These are phyloP conservation scores for Acipenser oxyrinchus DNA, from an alignment of 2,797 vertebrate species.

Conservation along the genomic window DNA sequence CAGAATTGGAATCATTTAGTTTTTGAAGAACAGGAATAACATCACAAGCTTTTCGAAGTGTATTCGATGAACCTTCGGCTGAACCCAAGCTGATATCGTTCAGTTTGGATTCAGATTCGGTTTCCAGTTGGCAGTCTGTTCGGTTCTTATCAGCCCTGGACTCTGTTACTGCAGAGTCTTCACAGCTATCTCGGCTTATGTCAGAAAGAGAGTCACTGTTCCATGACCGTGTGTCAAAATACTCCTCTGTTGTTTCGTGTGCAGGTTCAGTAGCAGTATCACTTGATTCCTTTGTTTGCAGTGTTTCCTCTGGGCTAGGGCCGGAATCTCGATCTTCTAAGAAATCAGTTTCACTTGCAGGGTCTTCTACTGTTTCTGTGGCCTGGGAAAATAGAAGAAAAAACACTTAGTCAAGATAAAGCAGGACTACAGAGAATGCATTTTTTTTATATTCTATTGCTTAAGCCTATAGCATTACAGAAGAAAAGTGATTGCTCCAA, in stretches of 20 bases:
- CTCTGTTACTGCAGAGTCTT: constrained; percentile 28
- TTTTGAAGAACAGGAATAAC: constrained; percentile 16
- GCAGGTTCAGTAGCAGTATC: constrained; percentile 29
- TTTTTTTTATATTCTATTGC: neutral
- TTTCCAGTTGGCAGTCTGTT: constrained; percentile 5
- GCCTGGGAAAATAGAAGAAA: constrained; percentile 42
- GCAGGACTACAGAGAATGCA: no score
- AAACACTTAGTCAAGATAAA: no score
- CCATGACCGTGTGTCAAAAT: constrained; percentile 58
- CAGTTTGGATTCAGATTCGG: neutral
- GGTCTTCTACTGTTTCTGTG: constrained; percentile 55
- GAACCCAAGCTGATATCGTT: neutral
- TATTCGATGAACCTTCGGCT: constrained; percentile 13
- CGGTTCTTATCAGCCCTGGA: constrained; percentile 24
- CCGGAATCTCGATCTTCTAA: constrained; percentile 47
- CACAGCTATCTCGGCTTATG: constrained; percentile 33
- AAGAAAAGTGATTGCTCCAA: no score
- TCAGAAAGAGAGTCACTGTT: constrained; percentile 60
- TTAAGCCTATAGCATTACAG: no score
- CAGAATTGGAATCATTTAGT: neutral
- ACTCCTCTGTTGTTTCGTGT: constrained; percentile 53
- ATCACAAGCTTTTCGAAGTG: constrained; percentile 19
- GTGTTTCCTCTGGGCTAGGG: constrained; percentile 25
- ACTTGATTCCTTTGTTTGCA: constrained; percentile 43
- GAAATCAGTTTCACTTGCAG: constrained; percentile 40